phyloP scores from a whole-genome alignment of 2,113 vertebrate genomes.

The Raja brachyura region DNA sequence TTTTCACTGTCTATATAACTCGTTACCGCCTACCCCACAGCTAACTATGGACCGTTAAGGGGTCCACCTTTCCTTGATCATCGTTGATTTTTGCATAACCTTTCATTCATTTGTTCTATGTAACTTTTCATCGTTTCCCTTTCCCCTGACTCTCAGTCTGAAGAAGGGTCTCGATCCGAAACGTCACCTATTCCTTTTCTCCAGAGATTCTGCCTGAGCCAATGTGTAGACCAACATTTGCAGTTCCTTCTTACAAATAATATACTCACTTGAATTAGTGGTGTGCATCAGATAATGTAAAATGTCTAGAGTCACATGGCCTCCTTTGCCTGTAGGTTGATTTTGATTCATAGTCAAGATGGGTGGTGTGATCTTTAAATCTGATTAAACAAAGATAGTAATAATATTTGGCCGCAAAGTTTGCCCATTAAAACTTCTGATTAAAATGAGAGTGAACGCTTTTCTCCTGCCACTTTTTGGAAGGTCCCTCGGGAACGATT shows the following conservation, averaged over 20 bases:
- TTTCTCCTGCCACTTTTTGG: neutral
- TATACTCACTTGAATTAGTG: neutral
- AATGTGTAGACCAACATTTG: too few species aligned
- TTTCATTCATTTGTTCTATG: too few species aligned
- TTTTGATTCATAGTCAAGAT: neutral
- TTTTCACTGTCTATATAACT: too few species aligned
- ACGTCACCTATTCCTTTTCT: too few species aligned
- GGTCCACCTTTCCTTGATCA: too few species aligned
- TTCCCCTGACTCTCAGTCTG: too few species aligned
- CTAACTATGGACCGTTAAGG: too few species aligned
- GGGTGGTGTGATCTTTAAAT: neutral
- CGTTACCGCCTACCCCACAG: too few species aligned
- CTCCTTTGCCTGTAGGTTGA: constrained; percentile 39
- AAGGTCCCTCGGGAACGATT: neutral
- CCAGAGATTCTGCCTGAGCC: too few species aligned
- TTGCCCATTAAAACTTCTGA: neutral
- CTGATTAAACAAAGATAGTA: neutral
- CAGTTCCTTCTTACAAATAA: neutral
- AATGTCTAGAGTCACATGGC: constrained; percentile 35
- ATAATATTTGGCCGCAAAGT: neutral
- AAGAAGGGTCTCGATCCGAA: too few species aligned
- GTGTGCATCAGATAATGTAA: constrained; percentile 43
- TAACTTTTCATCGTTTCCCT: too few species aligned
- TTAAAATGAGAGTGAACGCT: neutral
- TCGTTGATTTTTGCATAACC: too few species aligned